phyloP scores from a whole-genome alignment of 2,113 vertebrate genomes.

The Synchiropus splendidus region DNA sequence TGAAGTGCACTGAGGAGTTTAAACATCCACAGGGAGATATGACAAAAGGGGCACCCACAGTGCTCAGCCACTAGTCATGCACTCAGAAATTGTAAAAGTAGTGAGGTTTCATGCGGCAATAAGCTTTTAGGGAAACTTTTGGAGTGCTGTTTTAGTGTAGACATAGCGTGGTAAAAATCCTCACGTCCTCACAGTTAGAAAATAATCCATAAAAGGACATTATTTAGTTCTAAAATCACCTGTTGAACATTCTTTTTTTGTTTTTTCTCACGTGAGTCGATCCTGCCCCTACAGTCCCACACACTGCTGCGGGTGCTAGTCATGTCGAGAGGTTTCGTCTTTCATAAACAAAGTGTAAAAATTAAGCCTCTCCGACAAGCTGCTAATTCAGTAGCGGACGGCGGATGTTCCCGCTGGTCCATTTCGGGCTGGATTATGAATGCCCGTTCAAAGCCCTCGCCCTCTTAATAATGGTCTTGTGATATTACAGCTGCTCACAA shows the following conservation, averaged over 20 bases:
- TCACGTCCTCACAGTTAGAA: too few relatives aligned
- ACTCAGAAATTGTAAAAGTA: conserved; percentile 47
- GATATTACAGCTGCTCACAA: conserved; percentile 68
- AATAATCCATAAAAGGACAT: too few relatives aligned
- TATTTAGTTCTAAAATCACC: too few relatives aligned
- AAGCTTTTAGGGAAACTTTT: too few relatives aligned
- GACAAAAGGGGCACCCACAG: conserved; percentile 50
- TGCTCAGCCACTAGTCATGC: too few relatives aligned
- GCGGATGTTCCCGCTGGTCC: conserved; percentile 35
- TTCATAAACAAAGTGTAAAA: conserved; percentile 58
- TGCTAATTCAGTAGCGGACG: conserved; percentile 53
- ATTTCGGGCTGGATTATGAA: conserved; percentile 51
- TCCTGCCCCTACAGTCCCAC: too few relatives aligned
- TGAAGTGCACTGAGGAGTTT: conserved; percentile 57
- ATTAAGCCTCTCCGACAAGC: conserved; percentile 54
- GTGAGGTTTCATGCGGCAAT: conserved; percentile 31
- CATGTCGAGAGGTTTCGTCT: conserved; percentile 49
- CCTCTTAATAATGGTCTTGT: conserved; percentile 53
- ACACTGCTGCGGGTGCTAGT: conserved; percentile 62
- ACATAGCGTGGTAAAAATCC: too few relatives aligned
- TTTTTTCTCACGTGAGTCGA: not conserved
- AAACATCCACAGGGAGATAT: conserved; percentile 68
- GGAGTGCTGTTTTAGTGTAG: too few relatives aligned
- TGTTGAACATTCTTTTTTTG: too few relatives aligned
- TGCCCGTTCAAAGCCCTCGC: conserved; percentile 43